Base-by-base conservation (phyloP, 2,797 vertebrate genomes). In the Brotula barbata region DNA sequence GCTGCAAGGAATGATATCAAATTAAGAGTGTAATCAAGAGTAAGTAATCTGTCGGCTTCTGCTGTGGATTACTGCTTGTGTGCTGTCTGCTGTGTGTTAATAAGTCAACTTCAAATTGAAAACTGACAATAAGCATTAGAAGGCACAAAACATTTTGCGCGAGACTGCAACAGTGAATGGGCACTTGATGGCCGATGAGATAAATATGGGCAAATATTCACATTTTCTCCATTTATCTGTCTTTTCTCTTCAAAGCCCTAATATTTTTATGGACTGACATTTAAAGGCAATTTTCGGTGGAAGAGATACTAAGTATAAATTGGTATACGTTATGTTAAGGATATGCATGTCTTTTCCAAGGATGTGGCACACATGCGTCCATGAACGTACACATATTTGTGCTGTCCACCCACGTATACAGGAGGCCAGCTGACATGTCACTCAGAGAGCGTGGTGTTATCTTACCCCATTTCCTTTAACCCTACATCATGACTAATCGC, bases 381-480 rank as follows among this genome's bases (percentile, higher is more conserved):
- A 49, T 22, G 20, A 20, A 23, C 23, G 28, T 46, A 36, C 51
- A 45, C 46, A 59, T 50, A 58, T 37, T 33, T 63, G 65, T 73
- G 62, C 58, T 68, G 78, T 66, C 63, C 68, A 66, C 73, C 64
- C 45, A 58, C 55, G 43, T 71, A 39, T 77, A 74, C 80, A 82
- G 73, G 64, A 75, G 76, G 78, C 84, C 89, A 91, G 90, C 88
- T 91, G 90, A 90, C 86, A 42, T 75, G 84, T 89, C 87, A 88
- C 80, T 90, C 90, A 89, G 71, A 79, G 73, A 20, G 59, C 17
- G 61, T n/a, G 77, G 85, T 84, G 86, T 89, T 87, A 76, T 85
- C 85, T 91, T 90, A 90, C 89, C 80, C 80, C 85, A 83, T 87
- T 90, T 90, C 85, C 89, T 88, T 90, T 80, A 86, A 85, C 86